Base-by-base conservation (phyloP, 2,797 vertebrate species). In the Meda fulgida region DNA sequence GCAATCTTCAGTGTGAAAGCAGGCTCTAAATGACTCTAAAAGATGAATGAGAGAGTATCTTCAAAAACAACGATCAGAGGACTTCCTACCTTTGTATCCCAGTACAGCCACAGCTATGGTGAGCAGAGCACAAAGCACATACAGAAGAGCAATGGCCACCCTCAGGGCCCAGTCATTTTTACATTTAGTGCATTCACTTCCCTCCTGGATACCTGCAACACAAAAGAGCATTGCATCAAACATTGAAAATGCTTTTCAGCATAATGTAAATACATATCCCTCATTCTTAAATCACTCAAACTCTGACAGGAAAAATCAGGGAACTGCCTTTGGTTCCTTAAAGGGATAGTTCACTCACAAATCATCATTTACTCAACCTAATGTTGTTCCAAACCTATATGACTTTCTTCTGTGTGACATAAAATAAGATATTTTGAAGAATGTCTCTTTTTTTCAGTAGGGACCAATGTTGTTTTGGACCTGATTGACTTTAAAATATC, bases 121-220 rank as follows among this genome's bases (percentile, higher is more conserved):
- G 90, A 99, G 94, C 89, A 99, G 92, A 85, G 97, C 96, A 92
- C 98, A 99, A 40, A 99, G 94, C 91, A 99, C 94, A 73, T 99
- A 99, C 26, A 99, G 93, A 83, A 98, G 94, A 53, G 96, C 96
- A 86, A 99, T 98, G 60, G 98, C 97, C 78, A 96, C 97, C 92
- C 98, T 96, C 92, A 99, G 92, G 1, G 97, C 96, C 98, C 97
- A 99, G 94, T 99, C 98, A 90, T 97, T 98, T 94, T 98, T 99
- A 94, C 98, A 99, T 93, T 98, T 99, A 91, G 97, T 99, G 92
- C 98, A 99, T 90, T 99, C 97, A 21, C 94, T 96, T 81, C 98
- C 98, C 94, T 99, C 98, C 90, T 99, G 97, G 92, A 99, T 99
- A 91, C 98, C 98, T 99, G 95, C 53, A 96, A 96, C 86, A 92